Conservation (phyloP, 2,888 invertebrate genomes). For the Luperina nickerlii region DNA sequence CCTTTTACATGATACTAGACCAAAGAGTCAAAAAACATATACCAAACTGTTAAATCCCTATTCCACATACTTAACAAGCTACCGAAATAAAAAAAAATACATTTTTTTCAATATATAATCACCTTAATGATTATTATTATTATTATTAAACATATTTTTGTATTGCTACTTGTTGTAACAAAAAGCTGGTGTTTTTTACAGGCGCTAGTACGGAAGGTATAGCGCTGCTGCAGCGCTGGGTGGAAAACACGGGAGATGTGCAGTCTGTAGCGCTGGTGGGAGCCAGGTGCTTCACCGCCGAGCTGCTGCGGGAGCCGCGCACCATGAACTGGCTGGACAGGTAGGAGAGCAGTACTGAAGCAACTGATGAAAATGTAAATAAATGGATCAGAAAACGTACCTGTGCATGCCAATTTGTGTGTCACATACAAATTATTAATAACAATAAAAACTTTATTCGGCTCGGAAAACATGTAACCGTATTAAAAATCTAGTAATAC, state of each 20-base stretch:
- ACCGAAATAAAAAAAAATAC: no score
- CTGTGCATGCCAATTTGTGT: neutral
- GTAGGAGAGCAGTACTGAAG: constrained; percentile 11
- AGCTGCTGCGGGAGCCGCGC: constrained; percentile 92
- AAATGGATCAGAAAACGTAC: neutral
- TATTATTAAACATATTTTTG: neutral
- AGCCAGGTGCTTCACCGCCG: constrained; percentile 94
- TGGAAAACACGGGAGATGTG: constrained; percentile 93
- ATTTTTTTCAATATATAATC: no score
- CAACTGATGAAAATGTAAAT: neutral
- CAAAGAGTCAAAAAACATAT: no score
- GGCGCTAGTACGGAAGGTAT: constrained; percentile 94
- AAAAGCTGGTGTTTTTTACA: constrained; percentile 67
- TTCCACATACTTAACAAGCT: no score
- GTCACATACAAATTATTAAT: neutral
- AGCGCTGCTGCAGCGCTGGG: constrained; percentile 84
- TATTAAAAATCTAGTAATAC: neutral
- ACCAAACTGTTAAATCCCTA: no score
- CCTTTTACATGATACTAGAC: no score
- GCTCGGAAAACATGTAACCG: neutral
- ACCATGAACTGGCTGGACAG: constrained; percentile 77
- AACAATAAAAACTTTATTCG: neutral
- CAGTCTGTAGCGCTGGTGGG: constrained; percentile 96
- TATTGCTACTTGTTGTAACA: neutral
- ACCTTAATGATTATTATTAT: no score